A percentile compares a stretch with the other conserved stretches of the same genome.
Conservation (phyloP, 2,888 invertebrate species). For the Poecilobothrus nobilitatus region DNA sequence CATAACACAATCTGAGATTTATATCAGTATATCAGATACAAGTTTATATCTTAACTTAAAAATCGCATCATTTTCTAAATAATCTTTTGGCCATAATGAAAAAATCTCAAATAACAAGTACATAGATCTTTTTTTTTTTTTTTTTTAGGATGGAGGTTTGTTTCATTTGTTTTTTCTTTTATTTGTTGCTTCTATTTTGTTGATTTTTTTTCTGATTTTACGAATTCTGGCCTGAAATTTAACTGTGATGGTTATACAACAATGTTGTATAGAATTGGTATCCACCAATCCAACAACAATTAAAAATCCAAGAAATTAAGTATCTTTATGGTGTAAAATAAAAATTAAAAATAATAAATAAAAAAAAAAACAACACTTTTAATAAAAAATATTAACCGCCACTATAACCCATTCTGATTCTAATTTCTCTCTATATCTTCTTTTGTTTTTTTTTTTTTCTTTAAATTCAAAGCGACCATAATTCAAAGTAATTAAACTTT, state of each 20-base stretch:
- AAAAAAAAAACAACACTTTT: background rate
- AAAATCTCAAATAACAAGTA: constrained; percentile 4
- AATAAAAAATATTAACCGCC: too few species aligned
- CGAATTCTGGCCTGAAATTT: background rate
- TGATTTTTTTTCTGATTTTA: background rate
- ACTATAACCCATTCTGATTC: background rate
- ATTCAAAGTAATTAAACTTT: constrained; percentile 10
- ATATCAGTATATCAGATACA: constrained; percentile 1
- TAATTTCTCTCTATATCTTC: too few species aligned
- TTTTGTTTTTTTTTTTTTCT: background rate
- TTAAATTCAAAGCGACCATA: background rate
- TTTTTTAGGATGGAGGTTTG: background rate
- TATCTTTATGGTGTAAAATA: background rate
- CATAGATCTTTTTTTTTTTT: background rate
- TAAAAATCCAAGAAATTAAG: background rate
- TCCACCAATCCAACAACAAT: background rate
- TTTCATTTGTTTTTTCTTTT: too few species aligned
- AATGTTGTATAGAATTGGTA: too few species aligned
- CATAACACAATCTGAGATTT: background rate
- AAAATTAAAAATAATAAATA: background rate
- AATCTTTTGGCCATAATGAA: background rate
- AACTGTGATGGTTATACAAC: background rate
- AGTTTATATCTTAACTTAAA: background rate
- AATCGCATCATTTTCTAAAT: background rate
- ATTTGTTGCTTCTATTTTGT: too few species aligned